A percentile compares a stretch with the other conserved stretches of the same genome.
These are phyloP conservation scores for Argyrosomus japonicus DNA, from an alignment of 2,113 vertebrate species.

Conservation along the genomic window DNA sequence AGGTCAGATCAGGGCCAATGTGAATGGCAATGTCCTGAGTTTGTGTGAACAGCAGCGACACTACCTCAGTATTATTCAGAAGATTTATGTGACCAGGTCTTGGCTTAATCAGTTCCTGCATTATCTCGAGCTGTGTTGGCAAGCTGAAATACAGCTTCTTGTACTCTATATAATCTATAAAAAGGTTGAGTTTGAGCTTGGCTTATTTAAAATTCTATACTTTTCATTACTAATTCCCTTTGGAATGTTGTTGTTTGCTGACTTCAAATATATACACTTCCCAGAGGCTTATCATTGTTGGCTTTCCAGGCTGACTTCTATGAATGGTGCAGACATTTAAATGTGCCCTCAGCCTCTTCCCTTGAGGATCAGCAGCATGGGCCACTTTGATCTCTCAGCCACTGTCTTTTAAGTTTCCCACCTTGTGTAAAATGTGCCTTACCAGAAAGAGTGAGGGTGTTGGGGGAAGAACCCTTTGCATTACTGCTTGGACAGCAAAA, in stretches of 20 bases:
- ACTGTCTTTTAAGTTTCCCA: slow-evolving; percentile 57
- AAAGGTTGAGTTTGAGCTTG: slow-evolving; percentile 3
- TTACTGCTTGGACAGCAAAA: slow-evolving; percentile 63
- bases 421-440: slow-evolving; percentile 59
- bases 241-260: slow-evolving; percentile 62
- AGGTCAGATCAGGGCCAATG: slow-evolving; percentile 35
- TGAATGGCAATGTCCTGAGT: slow-evolving; percentile 28
- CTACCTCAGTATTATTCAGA: background rate
- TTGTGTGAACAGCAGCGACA: slow-evolving; percentile 4
- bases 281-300: slow-evolving; percentile 37
- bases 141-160: slow-evolving; percentile 17
- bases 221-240: slow-evolving; percentile 52
- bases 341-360: slow-evolving; percentile 49
- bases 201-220: slow-evolving; percentile 34
- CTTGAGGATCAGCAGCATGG: slow-evolving; percentile 43
- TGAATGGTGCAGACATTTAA: slow-evolving; percentile 51
- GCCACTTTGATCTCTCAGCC: slow-evolving; percentile 67
- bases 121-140: background rate
- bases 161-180: slow-evolving; percentile 1
- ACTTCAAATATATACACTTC: slow-evolving; percentile 49
- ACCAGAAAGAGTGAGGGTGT: slow-evolving; percentile 38
- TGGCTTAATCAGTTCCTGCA: background rate
- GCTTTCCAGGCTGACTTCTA: slow-evolving; percentile 36
- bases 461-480: background rate
- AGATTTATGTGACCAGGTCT: background rate